phyloP scores from a whole-genome alignment of 1,140 invertebrate species.

The Drosophila pseudoananassae region DNA sequence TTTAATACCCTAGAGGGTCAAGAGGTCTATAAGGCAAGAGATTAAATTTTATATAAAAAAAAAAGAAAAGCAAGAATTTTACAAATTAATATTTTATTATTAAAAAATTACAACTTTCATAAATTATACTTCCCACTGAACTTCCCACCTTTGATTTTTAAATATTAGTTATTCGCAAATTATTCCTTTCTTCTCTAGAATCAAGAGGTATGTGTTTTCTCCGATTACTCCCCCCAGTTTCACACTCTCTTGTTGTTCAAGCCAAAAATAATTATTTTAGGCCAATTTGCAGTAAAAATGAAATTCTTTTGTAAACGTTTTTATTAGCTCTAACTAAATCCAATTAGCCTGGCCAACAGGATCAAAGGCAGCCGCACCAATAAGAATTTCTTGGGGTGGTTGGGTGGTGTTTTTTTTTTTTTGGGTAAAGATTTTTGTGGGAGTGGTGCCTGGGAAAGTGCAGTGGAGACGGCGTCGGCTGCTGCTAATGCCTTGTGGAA shows the following conservation, averaged over 20 bases:
- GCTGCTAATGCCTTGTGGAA: constrained; percentile 59
- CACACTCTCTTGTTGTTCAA: constrained; percentile 33
- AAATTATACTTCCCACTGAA: too few relatives aligned
- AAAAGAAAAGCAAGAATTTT: too few relatives aligned
- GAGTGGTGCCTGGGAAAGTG: constrained; percentile 27
- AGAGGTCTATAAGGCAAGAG: not conserved
- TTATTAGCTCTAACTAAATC: constrained; percentile 77
- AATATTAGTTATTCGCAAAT: not conserved
- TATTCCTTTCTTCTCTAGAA: not conserved
- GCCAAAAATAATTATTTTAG: constrained; percentile 71
- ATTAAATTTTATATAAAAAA: not conserved
- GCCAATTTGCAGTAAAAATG: constrained; percentile 80
- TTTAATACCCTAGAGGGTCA: constrained; percentile 5
- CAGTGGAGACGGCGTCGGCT: constrained; percentile 56
- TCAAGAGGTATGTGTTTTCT: not conserved
- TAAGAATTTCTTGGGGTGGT: constrained; percentile 1
- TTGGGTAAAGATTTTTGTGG: not conserved
- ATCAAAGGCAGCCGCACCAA: constrained; percentile 55
- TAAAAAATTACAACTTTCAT: too few relatives aligned
- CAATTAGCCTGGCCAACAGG: constrained; percentile 64
- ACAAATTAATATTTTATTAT: too few relatives aligned
- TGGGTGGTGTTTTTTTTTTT: not conserved
- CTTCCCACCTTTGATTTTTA: too few relatives aligned
- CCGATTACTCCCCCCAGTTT: not conserved
- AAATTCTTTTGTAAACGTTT: constrained; percentile 74